Evolutionary conservation across 2,113 vertebrate species (phyloP), one percentile per base, ranked within the genome.

Genomic region (Forbesichthys agassizii): DNA sequence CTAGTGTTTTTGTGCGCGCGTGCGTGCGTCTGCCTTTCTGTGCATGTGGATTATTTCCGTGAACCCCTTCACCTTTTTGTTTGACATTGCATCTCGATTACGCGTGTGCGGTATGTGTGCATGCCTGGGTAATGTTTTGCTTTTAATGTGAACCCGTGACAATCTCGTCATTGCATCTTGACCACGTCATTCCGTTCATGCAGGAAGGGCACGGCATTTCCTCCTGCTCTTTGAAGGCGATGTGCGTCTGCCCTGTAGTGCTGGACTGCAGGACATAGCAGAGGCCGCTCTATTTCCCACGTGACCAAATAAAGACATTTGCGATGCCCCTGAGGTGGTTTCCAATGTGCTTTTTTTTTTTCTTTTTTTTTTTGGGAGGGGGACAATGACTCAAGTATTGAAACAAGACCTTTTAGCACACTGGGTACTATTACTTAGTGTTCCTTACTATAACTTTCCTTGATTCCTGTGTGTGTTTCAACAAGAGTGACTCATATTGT

Each of bases 191-290:
- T 64, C 54, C 60, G 55, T 75, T 81, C 74, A 52, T 80, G 87
- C 90, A 89, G 92, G 91, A 92, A 92, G 86, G 90, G 89, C 81
- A 81, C 65, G 57, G 81, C 82, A 67, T 84, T 91, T 92, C 88
- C 90, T 82, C 81, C 68, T 9, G 16, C 72, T 64, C 88, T 93
- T 93, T 92, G 82, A 91, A 88, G 84, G 84, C 11, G 48, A 69
- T 78, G 63, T 64, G 75, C 74, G 18, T 71, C 84, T 57, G 68
- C 84, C 80, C 81, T 75, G 71, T 73, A 86, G 81, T 47, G 71
- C 77, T 69, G 77, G 64, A 82, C 75, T 74, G 73, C 67, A 61
- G 68, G 66, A 75, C 83, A 81, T 87, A 87, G 90, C 84, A 71
- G 64, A 84, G 71, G 80, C 75, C 71, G 66, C 69, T 68, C 20